Percentiles rank a stretch among this genome's conserved stretches.
Conservation (phyloP, 1,140 invertebrate species). For the Sesamia nonagrioides region DNA sequence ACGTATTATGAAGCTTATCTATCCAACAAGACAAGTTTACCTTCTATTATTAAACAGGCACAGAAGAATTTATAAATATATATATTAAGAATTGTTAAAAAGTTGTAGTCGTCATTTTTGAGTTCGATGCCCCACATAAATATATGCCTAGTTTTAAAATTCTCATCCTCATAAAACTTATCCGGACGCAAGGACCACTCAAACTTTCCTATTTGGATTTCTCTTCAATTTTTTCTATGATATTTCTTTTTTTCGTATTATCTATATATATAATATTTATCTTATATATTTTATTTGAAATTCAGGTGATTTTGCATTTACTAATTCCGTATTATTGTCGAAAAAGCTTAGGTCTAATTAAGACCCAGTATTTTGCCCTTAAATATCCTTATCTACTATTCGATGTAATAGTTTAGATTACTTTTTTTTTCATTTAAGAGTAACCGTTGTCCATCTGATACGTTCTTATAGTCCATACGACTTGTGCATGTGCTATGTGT, state of each 20-base stretch:
- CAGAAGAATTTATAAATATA: slow-evolving; percentile 14
- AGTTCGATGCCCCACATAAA: slow-evolving; percentile 51
- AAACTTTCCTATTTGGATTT: slow-evolving; percentile 90
- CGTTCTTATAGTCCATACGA: slow-evolving; percentile 69
- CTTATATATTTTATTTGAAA: slow-evolving; percentile 54
- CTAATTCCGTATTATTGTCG: slow-evolving; percentile 58
- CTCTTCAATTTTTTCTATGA: slow-evolving; percentile 65
- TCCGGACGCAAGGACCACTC: slow-evolving; percentile 91
- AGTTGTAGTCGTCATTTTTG: slow-evolving; percentile 45
- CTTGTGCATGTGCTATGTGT: slow-evolving; percentile 84
- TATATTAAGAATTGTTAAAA: slow-evolving; percentile 34
- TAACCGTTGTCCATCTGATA: slow-evolving; percentile 78
- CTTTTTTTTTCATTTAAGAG: slow-evolving; percentile 77
- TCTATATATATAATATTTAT: slow-evolving; percentile 60
- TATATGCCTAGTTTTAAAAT: slow-evolving; percentile 34
- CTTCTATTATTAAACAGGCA: slow-evolving; percentile 32
- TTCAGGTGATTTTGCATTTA: slow-evolving; percentile 61
- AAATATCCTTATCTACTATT: slow-evolving; percentile 79
- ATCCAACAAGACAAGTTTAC: slow-evolving; percentile 62
- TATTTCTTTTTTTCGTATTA: slow-evolving; percentile 61
- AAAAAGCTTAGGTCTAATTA: slow-evolving; percentile 73
- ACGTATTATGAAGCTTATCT: slow-evolving; percentile 62
- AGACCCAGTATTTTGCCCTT: slow-evolving; percentile 70
- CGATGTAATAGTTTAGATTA: slow-evolving; percentile 86
- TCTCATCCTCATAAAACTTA: slow-evolving; percentile 57